A percentile compares a stretch with the other conserved stretches of the same genome.
Conservation (phyloP, 1,140 invertebrate genomes). For the Brachionus koreanus region DNA sequence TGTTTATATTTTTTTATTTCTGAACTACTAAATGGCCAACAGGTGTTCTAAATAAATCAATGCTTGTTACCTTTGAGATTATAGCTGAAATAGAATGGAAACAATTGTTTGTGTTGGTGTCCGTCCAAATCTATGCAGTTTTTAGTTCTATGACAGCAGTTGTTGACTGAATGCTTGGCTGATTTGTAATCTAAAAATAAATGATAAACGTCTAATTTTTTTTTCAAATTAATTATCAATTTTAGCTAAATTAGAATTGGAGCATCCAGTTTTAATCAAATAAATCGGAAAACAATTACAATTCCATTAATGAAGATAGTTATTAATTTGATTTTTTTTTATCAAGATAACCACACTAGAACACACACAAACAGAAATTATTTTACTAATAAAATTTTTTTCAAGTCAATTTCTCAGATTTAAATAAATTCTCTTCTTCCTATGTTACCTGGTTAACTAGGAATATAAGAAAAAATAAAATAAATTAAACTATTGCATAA, state of each 20-base stretch:
- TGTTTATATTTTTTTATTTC: neutral
- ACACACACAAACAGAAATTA: neutral
- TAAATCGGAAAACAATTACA: neutral
- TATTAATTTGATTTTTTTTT: neutral
- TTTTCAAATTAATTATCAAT: neutral
- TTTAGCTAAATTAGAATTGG: neutral
- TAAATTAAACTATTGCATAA: too few species aligned
- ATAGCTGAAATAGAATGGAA: conserved; percentile 44
- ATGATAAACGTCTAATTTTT: neutral
- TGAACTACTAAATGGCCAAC: neutral
- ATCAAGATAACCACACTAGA: neutral
- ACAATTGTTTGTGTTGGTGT: conserved; percentile 40
- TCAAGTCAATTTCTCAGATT: too few species aligned
- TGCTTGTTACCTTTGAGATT: conserved; percentile 42
- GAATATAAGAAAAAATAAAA: too few species aligned
- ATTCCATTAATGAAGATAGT: neutral
- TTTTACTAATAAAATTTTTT: too few species aligned
- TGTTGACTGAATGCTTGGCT: neutral
- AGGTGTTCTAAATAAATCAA: neutral
- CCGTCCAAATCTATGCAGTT: conserved; percentile 3
- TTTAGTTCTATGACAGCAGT: neutral
- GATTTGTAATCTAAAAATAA: neutral
- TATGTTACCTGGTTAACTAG: too few species aligned
- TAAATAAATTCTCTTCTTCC: too few species aligned
- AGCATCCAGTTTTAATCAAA: neutral